phyloP scores from a whole-genome alignment of 2,113 vertebrate species.

The Pomatorhinus ruficollis region DNA sequence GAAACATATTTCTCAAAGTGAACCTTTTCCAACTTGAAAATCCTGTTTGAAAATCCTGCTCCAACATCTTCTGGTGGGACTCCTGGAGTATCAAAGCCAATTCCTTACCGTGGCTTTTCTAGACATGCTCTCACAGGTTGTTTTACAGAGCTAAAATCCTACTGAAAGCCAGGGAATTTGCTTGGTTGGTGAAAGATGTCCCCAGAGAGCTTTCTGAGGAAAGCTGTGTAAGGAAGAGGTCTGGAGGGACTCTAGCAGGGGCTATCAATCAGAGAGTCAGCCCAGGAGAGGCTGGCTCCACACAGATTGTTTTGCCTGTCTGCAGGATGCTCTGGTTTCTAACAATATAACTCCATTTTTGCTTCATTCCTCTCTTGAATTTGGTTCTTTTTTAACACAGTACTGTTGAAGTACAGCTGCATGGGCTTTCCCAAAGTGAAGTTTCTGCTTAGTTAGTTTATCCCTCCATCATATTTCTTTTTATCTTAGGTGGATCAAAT shows the following conservation, averaged over 20 bases:
- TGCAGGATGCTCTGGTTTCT: neutral
- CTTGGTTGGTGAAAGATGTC: neutral
- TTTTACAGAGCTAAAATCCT: neutral
- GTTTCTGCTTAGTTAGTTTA: neutral
- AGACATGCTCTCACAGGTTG: neutral
- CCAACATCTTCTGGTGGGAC: neutral
- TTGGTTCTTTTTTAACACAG: neutral
- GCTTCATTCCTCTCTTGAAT: neutral
- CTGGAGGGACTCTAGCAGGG: neutral
- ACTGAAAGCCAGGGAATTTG: neutral
- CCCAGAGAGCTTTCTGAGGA: neutral
- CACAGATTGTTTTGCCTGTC: neutral
- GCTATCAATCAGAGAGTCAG: neutral
- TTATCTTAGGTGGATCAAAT: neutral
- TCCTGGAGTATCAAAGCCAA: neutral
- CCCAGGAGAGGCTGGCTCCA: neutral
- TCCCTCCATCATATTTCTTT: neutral
- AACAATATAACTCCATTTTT: neutral
- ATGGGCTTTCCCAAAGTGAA: neutral
- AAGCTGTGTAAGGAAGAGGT: neutral
- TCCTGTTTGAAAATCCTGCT: neutral
- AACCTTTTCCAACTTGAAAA: neutral
- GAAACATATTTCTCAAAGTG: neutral
- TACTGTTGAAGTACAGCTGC: neutral
- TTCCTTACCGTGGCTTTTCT: neutral